Conservation (phyloP, 2,797 vertebrate genomes). For the Pipistrellus pipistrellus region DNA sequence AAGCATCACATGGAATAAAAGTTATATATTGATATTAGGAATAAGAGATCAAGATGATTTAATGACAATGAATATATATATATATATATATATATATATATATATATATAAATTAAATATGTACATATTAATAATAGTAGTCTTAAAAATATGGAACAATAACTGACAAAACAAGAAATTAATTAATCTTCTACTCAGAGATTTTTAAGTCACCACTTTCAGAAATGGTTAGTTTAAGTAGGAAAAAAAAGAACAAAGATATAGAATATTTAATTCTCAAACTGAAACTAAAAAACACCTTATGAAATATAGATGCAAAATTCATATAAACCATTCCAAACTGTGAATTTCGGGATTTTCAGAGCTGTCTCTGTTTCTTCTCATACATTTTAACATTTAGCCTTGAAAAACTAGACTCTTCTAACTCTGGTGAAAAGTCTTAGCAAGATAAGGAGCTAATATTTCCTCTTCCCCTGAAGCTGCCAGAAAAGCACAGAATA, state of each 20-base stretch:
- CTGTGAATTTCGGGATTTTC: background rate
- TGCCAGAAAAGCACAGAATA: constrained; percentile 40
- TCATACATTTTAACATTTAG: constrained; percentile 32
- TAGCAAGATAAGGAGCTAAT: constrained; percentile 31
- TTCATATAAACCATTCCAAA: background rate
- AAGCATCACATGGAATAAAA: background rate
- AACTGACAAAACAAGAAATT: background rate
- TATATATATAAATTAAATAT: background rate
- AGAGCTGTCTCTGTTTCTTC: background rate
- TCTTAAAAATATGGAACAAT: background rate
- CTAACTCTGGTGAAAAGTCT: background rate
- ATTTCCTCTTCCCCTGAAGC: constrained; percentile 7
- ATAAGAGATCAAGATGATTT: constrained; percentile 5
- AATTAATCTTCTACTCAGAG: background rate
- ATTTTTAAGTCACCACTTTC: constrained; percentile 36
- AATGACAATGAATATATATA: background rate
- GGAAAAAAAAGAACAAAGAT: background rate
- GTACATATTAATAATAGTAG: background rate
- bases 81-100: background rate
- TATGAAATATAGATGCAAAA: constrained; percentile 30
- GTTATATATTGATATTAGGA: background rate
- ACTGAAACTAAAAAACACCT: background rate
- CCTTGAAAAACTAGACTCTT: constrained; percentile 31
- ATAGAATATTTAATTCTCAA: constrained; percentile 35
- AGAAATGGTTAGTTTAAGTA: constrained; percentile 6